Percentiles rank a stretch among this genome's conserved stretches.
These are phyloP conservation scores for Porites evermanni DNA, from an alignment of 92 coral and sea anemone genomes.

Conservation along the genomic window DNA sequence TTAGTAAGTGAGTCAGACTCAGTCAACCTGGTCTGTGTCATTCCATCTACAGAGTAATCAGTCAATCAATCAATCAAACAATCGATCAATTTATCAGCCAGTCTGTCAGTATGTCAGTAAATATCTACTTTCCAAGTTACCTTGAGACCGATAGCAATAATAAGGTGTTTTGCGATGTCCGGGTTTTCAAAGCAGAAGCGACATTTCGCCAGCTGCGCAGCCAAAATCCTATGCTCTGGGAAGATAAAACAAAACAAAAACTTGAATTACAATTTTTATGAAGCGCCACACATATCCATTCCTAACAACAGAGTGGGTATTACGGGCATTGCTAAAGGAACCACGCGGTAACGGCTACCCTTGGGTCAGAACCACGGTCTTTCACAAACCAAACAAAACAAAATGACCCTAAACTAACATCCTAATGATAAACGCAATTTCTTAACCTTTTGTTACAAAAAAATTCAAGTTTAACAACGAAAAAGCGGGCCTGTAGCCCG, in stretches of 20 bases:
- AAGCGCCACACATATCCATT: neutral
- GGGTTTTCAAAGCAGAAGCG: constrained; percentile 96
- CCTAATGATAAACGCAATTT: too few species aligned
- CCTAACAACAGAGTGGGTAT: too few species aligned
- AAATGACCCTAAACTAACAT: too few species aligned
- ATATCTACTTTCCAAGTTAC: constrained; percentile 34
- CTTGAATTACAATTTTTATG: neutral
- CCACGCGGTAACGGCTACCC: too few species aligned
- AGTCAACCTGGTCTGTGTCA: neutral
- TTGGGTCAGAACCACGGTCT: too few species aligned
- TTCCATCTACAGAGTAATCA: neutral
- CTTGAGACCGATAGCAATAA: constrained; percentile 97
- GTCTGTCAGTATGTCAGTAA: neutral
- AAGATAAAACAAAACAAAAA: neutral
- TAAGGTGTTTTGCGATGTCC: constrained; percentile 92
- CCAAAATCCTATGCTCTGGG: constrained; percentile 85
- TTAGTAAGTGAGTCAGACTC: neutral
- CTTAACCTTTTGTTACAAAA: too few species aligned
- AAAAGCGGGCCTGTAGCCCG: too few species aligned
- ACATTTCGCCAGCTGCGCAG: constrained; percentile 91
- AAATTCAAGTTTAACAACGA: too few species aligned
- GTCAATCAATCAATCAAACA: too few species aligned
- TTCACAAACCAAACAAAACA: too few species aligned
- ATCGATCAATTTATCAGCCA: neutral
- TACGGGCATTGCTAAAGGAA: too few species aligned